Conservation (phyloP, 1,140 invertebrate genomes). For the Nasonia vitripennis region DNA sequence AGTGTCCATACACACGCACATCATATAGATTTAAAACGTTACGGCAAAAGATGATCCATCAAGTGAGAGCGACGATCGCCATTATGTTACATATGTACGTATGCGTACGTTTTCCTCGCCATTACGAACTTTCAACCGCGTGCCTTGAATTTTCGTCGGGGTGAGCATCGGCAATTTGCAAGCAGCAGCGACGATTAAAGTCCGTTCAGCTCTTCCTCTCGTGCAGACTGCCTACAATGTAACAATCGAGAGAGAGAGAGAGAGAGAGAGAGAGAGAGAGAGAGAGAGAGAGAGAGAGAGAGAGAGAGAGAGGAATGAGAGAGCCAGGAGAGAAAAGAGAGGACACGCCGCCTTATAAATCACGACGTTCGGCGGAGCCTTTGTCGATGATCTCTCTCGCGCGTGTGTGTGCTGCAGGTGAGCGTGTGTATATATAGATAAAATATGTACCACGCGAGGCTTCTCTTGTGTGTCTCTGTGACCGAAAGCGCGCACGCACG, state of each 20-base stretch:
- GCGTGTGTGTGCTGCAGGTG: not conserved
- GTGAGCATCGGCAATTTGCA: conserved; percentile 4
- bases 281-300: conserved; percentile 32
- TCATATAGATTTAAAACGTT: no score
- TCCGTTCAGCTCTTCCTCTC: conserved; percentile 34
- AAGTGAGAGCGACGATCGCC: no score
- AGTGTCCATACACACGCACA: no score
- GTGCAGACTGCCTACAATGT: conserved; percentile 47
- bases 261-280: not conserved
- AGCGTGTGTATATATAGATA: not conserved
- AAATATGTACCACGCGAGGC: not conserved
- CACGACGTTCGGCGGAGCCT: conserved; percentile 61
- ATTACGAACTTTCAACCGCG: not conserved
- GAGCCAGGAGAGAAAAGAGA: not conserved
- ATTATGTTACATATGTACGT: no score
- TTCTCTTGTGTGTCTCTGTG: not conserved
- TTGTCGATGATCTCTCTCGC: conserved; percentile 60
- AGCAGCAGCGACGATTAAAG: conserved; percentile 37
- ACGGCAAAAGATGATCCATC: no score
- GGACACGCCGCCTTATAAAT: conserved; percentile 63
- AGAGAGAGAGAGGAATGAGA: not conserved
- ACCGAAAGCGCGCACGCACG: not conserved
- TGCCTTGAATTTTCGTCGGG: not conserved
- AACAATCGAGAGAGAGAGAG: conserved; percentile 37
- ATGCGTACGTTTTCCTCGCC: not conserved